phyloP scores from a whole-genome alignment of 2,888 invertebrate species.

The Lithophane ornitopus region DNA sequence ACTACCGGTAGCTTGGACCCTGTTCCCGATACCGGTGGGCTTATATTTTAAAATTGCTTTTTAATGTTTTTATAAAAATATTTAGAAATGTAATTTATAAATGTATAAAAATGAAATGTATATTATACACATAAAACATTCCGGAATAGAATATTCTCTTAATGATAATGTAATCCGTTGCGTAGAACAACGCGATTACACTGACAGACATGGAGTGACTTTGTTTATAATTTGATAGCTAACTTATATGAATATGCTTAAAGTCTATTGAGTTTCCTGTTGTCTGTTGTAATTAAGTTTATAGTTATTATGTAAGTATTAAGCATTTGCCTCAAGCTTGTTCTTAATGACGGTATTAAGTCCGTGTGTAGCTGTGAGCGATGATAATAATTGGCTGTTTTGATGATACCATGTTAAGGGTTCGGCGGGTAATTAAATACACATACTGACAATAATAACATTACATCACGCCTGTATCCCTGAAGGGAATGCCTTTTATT shows the following conservation, averaged over 20 bases:
- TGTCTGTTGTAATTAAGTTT: not conserved
- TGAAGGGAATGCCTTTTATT: too few relatives aligned
- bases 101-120: too few relatives aligned
- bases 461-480: too few relatives aligned
- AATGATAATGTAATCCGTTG: not conserved
- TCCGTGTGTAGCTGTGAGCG: too few relatives aligned
- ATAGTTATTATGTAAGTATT: not conserved
- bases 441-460: not conserved
- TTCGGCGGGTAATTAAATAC: too few relatives aligned
- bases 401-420: not conserved
- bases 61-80: too few relatives aligned
- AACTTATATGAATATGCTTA: not conserved
- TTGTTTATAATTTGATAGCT: not conserved
- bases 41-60: too few relatives aligned
- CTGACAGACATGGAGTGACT: not conserved
- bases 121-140: not conserved
- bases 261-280: not conserved
- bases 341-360: not conserved
- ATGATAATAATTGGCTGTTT: not conserved
- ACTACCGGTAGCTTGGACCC: too few relatives aligned
- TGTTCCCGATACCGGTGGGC: too few relatives aligned
- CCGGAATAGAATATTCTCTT: not conserved
- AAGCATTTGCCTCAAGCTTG: not conserved
- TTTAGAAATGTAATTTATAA: too few relatives aligned
- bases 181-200: not conserved